Conservation (phyloP, 2,797 vertebrate genomes). For the Darevskia nairensis region DNA sequence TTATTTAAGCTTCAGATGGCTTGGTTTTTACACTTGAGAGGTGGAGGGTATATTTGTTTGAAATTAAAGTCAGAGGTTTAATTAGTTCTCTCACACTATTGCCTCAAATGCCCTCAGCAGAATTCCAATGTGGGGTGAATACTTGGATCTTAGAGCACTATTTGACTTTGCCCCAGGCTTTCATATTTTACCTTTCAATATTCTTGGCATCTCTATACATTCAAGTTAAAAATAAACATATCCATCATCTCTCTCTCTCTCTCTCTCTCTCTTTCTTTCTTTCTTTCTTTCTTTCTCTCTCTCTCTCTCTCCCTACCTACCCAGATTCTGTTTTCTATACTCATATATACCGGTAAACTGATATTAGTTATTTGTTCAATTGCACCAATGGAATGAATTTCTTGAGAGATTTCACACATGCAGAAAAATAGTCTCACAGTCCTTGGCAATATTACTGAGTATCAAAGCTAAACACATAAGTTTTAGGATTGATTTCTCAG, state of each 20-base stretch:
- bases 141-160: neutral
- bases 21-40: neutral
- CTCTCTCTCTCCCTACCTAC: neutral
- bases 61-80: neutral
- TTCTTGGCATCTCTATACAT: conserved; percentile 8
- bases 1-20: neutral
- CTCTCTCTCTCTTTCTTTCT: too few species aligned
- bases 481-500: neutral
- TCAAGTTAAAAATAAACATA: conserved; percentile 33
- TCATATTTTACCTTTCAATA: neutral
- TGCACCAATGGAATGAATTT: conserved; percentile 15
- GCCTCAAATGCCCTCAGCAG: neutral
- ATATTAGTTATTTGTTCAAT: conserved; percentile 32
- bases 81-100: neutral
- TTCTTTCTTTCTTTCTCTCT: too few species aligned
- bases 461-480: neutral
- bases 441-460: neutral
- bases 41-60: neutral
- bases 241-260: neutral
- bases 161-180: neutral
- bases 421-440: neutral
- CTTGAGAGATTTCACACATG: conserved; percentile 5
- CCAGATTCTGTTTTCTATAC: conserved; percentile 14
- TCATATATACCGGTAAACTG: conserved; percentile 14
- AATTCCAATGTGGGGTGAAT: neutral